phyloP scores from a whole-genome alignment of 2,888 invertebrate species.

The Heliconius ethilla region DNA sequence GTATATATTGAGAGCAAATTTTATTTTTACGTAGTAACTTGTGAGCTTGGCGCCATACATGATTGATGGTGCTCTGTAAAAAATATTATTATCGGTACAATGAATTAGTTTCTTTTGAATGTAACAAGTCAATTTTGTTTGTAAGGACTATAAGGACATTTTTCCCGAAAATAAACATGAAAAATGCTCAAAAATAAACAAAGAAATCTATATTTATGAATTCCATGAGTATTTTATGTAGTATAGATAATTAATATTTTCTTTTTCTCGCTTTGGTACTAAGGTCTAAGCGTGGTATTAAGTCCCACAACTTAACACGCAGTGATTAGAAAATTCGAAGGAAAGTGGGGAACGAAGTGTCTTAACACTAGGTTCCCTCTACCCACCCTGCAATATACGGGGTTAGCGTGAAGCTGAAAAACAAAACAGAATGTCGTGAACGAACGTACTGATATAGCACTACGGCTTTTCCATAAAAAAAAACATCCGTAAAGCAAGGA shows the following conservation, averaged over 20 bases:
- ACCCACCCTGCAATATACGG: no score
- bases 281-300: no score
- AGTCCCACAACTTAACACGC: background rate
- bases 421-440: no score
- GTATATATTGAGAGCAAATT: background rate
- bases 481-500: no score
- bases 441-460: no score
- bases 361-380: background rate
- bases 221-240: no score
- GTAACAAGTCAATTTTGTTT: background rate
- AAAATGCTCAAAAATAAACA: no score
- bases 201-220: no score
- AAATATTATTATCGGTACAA: constrained; percentile 1
- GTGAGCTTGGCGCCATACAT: background rate
- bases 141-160: background rate
- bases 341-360: background rate
- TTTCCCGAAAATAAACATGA: background rate
- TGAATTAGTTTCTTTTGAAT: background rate
- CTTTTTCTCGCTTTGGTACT: no score
- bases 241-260: no score
- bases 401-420: no score
- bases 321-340: background rate
- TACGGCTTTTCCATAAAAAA: no score
- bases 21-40: background rate
- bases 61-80: background rate